phyloP scores from a whole-genome alignment of 1,140 invertebrate genomes.

The Apis dorsata region DNA sequence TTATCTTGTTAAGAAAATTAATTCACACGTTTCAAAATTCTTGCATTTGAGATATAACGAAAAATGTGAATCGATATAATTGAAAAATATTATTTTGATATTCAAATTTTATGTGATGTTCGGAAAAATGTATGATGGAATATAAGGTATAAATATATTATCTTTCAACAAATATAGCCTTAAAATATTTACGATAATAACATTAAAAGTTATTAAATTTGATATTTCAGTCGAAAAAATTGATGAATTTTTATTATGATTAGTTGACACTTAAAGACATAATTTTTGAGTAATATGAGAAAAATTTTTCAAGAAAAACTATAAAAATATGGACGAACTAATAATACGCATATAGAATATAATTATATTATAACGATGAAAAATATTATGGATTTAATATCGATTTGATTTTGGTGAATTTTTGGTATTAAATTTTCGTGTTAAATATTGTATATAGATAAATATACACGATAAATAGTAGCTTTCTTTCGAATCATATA shows the following conservation, averaged over 20 bases:
- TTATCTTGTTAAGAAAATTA: not conserved
- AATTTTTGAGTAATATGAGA: not conserved
- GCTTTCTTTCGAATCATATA: not conserved
- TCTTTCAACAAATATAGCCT: not conserved
- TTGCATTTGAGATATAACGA: not conserved
- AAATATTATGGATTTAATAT: not conserved
- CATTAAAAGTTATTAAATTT: not conserved
- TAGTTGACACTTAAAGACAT: not conserved
- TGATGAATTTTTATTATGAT: not conserved
- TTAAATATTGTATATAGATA: not conserved
- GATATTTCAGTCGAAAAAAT: not conserved
- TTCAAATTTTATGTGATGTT: not conserved
- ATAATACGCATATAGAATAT: not conserved
- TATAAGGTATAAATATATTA: not conserved
- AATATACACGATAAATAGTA: not conserved
- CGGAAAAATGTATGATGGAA: not conserved
- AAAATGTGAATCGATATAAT: constrained; percentile 1
- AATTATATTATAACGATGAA: not conserved
- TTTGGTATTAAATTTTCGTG: not conserved
- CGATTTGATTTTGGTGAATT: not conserved
- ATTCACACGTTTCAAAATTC: not conserved
- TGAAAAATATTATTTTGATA: not conserved
- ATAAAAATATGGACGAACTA: not conserved
- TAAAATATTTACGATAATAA: not conserved
- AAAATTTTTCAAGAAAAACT: not conserved